Evolutionary conservation across 2,113 vertebrate species (phyloP).

Genomic region (Dicrurus megarhynchus): DNA sequence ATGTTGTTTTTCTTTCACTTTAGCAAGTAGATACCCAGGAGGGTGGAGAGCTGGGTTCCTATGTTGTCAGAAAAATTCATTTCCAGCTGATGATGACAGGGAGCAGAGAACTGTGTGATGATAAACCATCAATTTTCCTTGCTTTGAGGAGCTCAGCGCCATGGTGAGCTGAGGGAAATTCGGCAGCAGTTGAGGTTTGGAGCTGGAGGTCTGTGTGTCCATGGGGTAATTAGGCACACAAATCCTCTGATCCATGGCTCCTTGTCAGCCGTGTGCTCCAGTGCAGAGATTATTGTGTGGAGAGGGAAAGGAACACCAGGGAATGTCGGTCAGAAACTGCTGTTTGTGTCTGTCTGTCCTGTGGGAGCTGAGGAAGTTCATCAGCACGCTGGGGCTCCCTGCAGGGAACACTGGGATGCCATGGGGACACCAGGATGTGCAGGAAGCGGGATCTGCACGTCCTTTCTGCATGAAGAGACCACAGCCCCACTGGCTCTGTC

Average conservation of each 20-base stretch:
- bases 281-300: fast-evolving
- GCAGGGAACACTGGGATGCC: background rate
- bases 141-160: background rate
- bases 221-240: background rate
- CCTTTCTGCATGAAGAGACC: background rate
- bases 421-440: background rate
- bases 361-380: background rate
- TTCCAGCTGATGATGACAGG: background rate
- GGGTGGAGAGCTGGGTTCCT: background rate
- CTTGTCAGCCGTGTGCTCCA: background rate
- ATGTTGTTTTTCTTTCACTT: background rate
- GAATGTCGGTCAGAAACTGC: background rate
- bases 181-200: background rate
- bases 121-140: background rate
- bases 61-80: background rate
- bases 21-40: background rate
- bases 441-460: fast-evolving
- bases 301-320: background rate
- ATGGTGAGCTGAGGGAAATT: background rate
- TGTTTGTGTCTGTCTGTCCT: background rate
- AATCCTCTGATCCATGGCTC: background rate
- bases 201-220: background rate
- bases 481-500: background rate
- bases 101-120: background rate
- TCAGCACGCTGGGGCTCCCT: background rate